These are phyloP conservation scores for Himalopsyche kuldschensis DNA, from an alignment of 2,888 invertebrate species.

Conservation along the genomic window DNA sequence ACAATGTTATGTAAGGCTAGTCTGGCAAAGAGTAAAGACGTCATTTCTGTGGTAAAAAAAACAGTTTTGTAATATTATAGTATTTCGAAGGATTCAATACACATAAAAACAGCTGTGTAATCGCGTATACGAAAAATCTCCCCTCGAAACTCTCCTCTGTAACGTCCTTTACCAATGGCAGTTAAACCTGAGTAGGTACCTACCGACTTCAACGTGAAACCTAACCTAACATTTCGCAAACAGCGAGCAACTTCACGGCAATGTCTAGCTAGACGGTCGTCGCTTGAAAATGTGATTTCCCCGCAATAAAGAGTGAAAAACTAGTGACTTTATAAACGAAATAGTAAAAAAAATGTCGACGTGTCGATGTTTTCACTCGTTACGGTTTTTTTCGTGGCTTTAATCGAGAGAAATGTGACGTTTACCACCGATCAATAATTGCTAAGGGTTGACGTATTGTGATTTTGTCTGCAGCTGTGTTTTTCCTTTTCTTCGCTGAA, in stretches of 20 bases:
- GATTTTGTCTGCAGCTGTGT: background rate
- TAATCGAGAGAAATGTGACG: background rate
- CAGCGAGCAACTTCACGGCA: constrained; percentile 18
- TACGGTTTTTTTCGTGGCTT: background rate
- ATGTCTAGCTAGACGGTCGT: background rate
- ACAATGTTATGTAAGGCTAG: too few species aligned
- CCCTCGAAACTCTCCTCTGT: background rate
- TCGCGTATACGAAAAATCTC: background rate
- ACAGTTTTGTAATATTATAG: too few species aligned
- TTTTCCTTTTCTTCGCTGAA: background rate
- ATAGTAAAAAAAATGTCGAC: background rate
- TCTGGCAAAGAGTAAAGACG: too few species aligned
- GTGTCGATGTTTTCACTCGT: background rate
- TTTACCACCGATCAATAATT: background rate
- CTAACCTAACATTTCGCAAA: constrained; percentile 39
- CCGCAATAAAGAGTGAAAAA: background rate
- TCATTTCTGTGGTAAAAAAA: too few species aligned
- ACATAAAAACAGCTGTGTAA: background rate
- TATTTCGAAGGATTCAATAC: background rate
- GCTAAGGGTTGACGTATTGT: background rate
- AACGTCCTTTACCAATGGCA: constrained; percentile 11
- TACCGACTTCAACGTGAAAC: constrained; percentile 18
- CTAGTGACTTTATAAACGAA: background rate
- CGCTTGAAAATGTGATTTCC: background rate
- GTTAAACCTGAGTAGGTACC: background rate